These are phyloP conservation scores for Maniola jurtina DNA, from an alignment of 1,140 invertebrate species.

Conservation along the genomic window DNA sequence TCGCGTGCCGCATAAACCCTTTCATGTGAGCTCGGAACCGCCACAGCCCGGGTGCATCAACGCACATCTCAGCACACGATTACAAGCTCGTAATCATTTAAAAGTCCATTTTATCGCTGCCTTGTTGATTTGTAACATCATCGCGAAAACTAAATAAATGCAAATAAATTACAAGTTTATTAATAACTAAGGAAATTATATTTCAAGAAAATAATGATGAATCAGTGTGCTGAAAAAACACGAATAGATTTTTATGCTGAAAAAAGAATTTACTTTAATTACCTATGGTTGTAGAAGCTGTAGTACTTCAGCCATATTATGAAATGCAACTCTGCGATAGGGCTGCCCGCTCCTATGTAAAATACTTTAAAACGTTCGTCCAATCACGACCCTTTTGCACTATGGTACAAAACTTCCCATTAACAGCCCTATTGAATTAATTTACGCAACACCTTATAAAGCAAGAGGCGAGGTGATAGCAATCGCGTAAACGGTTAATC, in stretches of 20 bases:
- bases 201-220: no score
- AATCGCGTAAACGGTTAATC: conserved; percentile 9
- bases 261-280: no score
- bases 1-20: conserved; percentile 6
- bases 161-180: neutral
- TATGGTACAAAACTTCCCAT: no score
- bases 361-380: neutral
- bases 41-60: neutral
- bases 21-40: neutral
- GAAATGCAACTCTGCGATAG: no score
- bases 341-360: no score
- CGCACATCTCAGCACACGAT: neutral
- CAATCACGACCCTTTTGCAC: neutral
- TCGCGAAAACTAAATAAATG: conserved; percentile 3
- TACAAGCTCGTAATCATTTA: conserved; percentile 8
- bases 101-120: neutral
- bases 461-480: conserved; percentile 9
- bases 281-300: no score
- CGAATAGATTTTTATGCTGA: no score
- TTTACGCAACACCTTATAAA: conserved; percentile 14
- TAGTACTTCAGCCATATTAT: no score
- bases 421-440: neutral
- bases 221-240: no score
- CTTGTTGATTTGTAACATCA: neutral
- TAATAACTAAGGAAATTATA: no score